Base-by-base conservation (phyloP, 1,140 invertebrate genomes). In the Pseudomyrmex cubaensis region DNA sequence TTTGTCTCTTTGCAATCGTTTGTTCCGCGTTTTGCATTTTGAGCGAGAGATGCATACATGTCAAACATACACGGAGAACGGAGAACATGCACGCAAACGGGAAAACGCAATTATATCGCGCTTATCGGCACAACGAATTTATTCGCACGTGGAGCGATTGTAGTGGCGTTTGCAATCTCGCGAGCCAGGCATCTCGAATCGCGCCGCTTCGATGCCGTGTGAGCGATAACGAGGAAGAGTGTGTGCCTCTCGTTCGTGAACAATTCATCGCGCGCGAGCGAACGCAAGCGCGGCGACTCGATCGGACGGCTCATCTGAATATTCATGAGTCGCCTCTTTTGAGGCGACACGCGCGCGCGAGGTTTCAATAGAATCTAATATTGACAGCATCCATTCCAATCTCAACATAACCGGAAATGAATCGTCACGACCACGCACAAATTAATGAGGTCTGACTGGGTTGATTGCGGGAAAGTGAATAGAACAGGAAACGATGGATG, bases 251-350 rank as follows among this genome's bases (percentile, higher is more conserved):
- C 20, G 22, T 66, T 48, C 62, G 13, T 62, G 57, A 22, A 57
- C 72, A 20, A 64, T 54, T 73, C 57, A 52, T 54, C 20, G 5
- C 13, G 22, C 10, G 3, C 17, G 3, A 13, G 5, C 13, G n/a
- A 17, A 61, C 12, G 25, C 35, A 13, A 52, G 69, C 44, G 50
- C 12, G 72, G 72, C 44, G 52, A 64, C 59, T 76, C 62, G 70
- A 83, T 66, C 61, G 62, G 22, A 35, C 4, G 20, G 13, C 48
- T 3, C 44, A 35, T 17, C 50, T 83, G 61, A 83, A 83, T 83
- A 83, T 83, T 77, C 82, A 83, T 83, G 61, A 66, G 59, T 66
- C 20, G 22, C 50, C 50, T 74, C 48, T 67, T 57, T 76, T 61
- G 17, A 77, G 15, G n/a, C 59, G 15, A 73, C n/a, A 13, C 0